These are phyloP conservation scores for Microctenopoma lineatum DNA, from an alignment of 2,797 vertebrate genomes.

Conservation along the genomic window DNA sequence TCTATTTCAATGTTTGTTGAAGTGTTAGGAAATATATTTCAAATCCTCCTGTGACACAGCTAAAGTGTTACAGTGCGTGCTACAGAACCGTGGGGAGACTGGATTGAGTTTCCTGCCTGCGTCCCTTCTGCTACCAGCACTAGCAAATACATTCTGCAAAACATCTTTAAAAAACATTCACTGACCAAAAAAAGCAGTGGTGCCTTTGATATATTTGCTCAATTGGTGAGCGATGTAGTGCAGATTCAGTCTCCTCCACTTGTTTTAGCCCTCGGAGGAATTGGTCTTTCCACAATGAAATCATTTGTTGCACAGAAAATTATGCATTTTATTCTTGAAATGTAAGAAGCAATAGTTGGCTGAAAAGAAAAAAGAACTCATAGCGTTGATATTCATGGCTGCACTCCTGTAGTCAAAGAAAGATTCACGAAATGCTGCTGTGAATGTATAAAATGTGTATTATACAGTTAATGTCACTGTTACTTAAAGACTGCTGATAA, in stretches of 20 bases:
- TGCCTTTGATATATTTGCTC: constrained; percentile 33
- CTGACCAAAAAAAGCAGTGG: background rate
- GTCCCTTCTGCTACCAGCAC: too few species aligned
- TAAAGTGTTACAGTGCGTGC: too few species aligned
- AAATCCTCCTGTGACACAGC: background rate
- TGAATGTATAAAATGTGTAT: background rate
- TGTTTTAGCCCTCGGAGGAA: constrained; percentile 17
- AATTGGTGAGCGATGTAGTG: constrained; percentile 11
- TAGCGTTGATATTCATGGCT: background rate
- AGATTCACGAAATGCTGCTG: background rate
- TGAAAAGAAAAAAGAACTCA: background rate
- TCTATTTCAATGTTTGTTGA: background rate
- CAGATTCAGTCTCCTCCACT: constrained; percentile 28
- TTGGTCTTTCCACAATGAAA: constrained; percentile 4
- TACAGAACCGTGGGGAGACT: too few species aligned
- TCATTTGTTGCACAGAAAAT: constrained; percentile 31
- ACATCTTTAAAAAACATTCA: background rate
- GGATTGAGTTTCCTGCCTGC: too few species aligned
- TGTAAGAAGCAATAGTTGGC: constrained; percentile 14
- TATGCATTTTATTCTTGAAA: constrained; percentile 16
- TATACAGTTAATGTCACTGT: background rate
- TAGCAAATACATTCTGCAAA: background rate
- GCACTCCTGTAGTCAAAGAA: background rate
- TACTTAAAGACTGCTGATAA: background rate
- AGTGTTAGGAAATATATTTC: background rate